Evolutionary conservation across 1,140 invertebrate genomes (phyloP), one percentile per base, ranked within the genome.

Genomic region (Chlorops oryzae): DNA sequence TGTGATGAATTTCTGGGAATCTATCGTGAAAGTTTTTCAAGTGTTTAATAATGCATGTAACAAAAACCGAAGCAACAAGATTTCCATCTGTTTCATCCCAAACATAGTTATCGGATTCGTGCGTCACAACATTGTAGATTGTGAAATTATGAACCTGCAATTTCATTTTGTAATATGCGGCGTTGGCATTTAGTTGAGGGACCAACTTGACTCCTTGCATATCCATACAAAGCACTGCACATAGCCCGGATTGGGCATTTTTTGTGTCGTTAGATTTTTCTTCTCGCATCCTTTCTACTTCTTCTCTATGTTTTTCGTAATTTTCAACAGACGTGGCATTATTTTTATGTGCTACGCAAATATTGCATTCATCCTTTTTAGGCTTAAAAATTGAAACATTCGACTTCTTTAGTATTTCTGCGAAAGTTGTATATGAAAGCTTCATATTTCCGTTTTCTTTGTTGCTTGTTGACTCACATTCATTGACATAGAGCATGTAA

Each of bases 21-120:
- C 3, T 7, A 40, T 20, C 5, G 5, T 5, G 13, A 32, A 9
- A 9, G 28, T 9, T 56, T 23, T 48, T 54, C 39, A 74, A 27
- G 56, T 69, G 63, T 37, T 73, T 57, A 32, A 63, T 47, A 38
- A 68, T 37, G 54, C 59, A 70, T 1, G 60, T 64, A 34, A 65
- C 62, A 56, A 72, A 76, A 18, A 60, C 62, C 15, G 65, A 66
- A 5, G 74, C 64, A 50, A 59, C 61, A 43, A 77, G 57, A 52
- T 67, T 68, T 22, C 60, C 59, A 40, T 71, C 57, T 5, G 57
- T 59, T 55, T 77, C 75, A 53, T 74, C 54, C 61, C 73, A 77
- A 57, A 71, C 65, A 61, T 73, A 75, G 47, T 70, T 64, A 3
- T 39, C 59, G 50, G 53, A 52, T 25, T 59, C 40, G 39, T 65